Conservation (phyloP, 2,797 vertebrate genomes). For the Sorex maritimensis region DNA sequence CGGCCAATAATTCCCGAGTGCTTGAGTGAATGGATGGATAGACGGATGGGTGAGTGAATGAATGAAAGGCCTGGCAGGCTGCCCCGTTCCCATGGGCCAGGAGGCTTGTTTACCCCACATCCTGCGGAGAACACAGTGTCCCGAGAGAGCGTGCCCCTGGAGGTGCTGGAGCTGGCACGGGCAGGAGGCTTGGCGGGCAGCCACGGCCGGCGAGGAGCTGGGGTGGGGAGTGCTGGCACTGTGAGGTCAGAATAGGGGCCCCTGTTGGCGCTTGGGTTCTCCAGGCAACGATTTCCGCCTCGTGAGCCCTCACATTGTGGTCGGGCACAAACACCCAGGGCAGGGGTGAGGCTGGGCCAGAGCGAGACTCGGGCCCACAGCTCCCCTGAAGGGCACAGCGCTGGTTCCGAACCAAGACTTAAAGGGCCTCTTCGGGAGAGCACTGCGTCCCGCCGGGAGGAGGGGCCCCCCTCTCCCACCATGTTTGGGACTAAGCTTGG, state of each 20-base stretch:
- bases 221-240: background rate
- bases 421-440: background rate
- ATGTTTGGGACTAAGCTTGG: too few species aligned
- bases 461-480: background rate
- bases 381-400: too few species aligned
- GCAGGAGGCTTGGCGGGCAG: background rate
- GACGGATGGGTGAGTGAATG: background rate
- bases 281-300: background rate
- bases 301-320: accelerated
- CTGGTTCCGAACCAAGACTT: too few species aligned
- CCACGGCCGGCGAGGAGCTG: background rate
- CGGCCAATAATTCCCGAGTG: constrained; percentile 2
- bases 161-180: background rate
- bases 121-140: background rate
- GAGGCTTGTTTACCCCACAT: constrained; percentile 2
- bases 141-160: background rate
- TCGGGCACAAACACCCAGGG: constrained; percentile 5
- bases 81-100: background rate
- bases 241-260: background rate
- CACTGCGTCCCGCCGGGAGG: too few species aligned
- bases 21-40: background rate
- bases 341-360: too few species aligned
- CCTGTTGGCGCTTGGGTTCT: background rate
- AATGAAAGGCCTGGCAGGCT: constrained; percentile 39
- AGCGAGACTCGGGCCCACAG: background rate